Percentiles rank a stretch among this genome's conserved stretches.
These are phyloP conservation scores for Gopherus flavomarginatus DNA, from an alignment of 2,113 vertebrate species.

Conservation along the genomic window DNA sequence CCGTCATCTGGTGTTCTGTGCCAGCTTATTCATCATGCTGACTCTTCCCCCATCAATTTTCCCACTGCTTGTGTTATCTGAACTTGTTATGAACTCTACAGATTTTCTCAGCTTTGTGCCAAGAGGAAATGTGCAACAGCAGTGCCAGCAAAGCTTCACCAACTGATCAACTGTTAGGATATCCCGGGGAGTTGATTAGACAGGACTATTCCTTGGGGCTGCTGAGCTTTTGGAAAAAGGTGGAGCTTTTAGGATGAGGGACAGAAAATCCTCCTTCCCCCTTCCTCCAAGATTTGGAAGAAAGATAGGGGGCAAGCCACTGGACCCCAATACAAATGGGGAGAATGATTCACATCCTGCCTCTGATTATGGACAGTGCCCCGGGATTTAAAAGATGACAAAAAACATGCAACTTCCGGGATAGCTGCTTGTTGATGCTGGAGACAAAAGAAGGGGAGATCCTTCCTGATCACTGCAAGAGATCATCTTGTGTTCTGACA, in stretches of 20 bases:
- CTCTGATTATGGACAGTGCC: not conserved
- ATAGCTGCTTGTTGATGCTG: not conserved
- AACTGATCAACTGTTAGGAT: not conserved
- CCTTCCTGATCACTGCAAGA: not conserved
- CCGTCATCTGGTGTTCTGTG: constrained; percentile 67
- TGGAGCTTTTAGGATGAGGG: not conserved
- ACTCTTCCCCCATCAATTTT: constrained; percentile 68
- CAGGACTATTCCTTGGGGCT: not conserved
- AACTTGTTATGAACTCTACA: constrained; percentile 52
- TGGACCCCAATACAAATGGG: not conserved
- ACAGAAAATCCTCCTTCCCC: not conserved
- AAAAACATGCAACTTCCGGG: not conserved
- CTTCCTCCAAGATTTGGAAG: not conserved
- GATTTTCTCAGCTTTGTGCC: constrained; percentile 53
- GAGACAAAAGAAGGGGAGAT: not conserved
- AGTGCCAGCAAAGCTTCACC: not conserved
- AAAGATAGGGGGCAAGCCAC: not conserved
- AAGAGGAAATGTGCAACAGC: not conserved
- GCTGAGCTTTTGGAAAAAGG: not conserved
- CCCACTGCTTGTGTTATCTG: constrained; percentile 54
- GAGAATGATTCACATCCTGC: not conserved
- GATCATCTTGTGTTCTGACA: not conserved
- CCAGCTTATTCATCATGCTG: constrained; percentile 73
- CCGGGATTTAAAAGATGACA: not conserved
- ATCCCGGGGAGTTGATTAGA: not conserved